Evolutionary conservation across 2,113 vertebrate genomes (phyloP), one percentile per base, ranked within the genome.

Genomic region (Amblyornis subalaris): DNA sequence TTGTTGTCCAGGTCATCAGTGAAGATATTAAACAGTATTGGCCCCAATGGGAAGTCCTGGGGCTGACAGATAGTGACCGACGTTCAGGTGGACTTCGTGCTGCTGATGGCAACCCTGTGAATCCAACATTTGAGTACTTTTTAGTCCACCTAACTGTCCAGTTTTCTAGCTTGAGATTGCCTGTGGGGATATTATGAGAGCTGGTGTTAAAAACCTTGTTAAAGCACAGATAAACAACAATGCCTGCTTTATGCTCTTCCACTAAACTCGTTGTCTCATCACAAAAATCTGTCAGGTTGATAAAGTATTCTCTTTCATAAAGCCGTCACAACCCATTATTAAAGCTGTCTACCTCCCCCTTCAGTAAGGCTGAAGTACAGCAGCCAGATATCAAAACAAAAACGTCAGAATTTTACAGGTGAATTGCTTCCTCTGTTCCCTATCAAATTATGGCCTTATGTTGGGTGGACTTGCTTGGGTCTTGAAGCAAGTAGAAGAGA

Each of bases 1-100:
- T 15, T 3, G 0, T 69, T 0, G 0, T 20, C 23, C 7, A 4
- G 9, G 7, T 73, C 7, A 8, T 24, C 65, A 61, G 77, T 3
- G 12, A 61, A 44, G 51, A 24, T 21, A 3, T 18, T 20, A 18
- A 64, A 21, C 7, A 50, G 6, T 40, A 3, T 13, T 2, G 7
- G 14, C 8, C 5, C 23, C 14, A 8, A 2, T 51, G 26, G 15
- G 18, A 40, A 21, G 23, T 58, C 11, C 20, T 65, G 17, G 13
- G 17, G 2, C 7, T 72, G 24, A 26, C 9, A 1, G 1, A 1
- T 64, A 31, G 28, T 35, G 7, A 8, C 26, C 45, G 48, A 5
- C 28, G 8, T 89, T 6, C 19, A 7, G 36, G 31, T 80, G 9
- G 58, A 35, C 21, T 88, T 88, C 29, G 14, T 62, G 23, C 38